phyloP scores from a whole-genome alignment of 2,888 invertebrate genomes.

The Acrobasis consociella region DNA sequence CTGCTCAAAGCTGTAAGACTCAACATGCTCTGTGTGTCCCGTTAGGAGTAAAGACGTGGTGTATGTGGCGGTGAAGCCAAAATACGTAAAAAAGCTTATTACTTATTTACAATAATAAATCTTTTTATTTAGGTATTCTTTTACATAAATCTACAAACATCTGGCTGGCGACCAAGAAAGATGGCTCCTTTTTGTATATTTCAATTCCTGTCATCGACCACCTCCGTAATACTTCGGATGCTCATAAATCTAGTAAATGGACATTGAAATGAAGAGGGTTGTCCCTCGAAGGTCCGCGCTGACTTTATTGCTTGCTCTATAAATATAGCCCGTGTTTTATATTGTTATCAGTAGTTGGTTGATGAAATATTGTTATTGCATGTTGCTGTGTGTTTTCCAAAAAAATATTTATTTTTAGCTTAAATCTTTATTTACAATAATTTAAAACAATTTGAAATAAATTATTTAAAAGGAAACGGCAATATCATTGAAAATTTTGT shows the following conservation, averaged over 20 bases:
- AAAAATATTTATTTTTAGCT: no score
- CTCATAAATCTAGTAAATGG: no score
- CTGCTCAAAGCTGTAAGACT: no score
- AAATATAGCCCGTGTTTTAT: slow-evolving; percentile 27
- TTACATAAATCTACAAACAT: not conserved
- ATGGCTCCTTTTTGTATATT: slow-evolving; percentile 38
- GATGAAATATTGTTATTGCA: no score
- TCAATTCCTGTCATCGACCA: slow-evolving; percentile 56
- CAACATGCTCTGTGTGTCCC: no score
- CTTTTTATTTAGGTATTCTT: not conserved
- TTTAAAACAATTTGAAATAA: no score
- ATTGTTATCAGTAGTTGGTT: slow-evolving; percentile 13
- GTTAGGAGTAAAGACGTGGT: no score
- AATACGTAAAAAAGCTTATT: no score
- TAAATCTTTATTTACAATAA: no score
- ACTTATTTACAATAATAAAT: not conserved
- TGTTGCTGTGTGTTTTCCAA: slow-evolving; percentile 7
- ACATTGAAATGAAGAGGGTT: slow-evolving; percentile 65
- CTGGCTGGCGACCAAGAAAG: slow-evolving; percentile 7
- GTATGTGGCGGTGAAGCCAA: no score
- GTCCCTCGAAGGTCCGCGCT: slow-evolving; percentile 45
- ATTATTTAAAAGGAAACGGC: no score
- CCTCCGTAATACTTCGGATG: slow-evolving; percentile 41
- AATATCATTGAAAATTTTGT: no score
- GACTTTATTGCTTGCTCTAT: slow-evolving; percentile 46